Conservation (phyloP, 2,797 vertebrate species). For the Diceros bicornis region DNA sequence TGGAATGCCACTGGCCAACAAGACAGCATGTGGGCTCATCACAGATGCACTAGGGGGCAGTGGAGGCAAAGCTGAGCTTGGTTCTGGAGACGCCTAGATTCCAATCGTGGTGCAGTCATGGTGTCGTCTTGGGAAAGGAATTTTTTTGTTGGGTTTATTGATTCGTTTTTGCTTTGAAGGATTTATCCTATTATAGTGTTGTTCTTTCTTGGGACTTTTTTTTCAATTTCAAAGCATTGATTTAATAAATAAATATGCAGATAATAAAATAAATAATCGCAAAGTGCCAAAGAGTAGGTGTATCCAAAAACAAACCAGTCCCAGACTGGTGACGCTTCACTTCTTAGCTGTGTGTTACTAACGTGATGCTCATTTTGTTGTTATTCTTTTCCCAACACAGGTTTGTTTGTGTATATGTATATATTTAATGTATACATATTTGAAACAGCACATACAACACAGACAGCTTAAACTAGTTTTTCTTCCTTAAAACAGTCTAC, state of each 20-base stretch:
- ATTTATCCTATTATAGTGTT: not conserved
- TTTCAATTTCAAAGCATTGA: not conserved
- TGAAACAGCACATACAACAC: too few relatives aligned
- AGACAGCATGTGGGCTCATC: rapidly evolving
- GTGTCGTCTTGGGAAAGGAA: not conserved
- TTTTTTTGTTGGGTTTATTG: not conserved
- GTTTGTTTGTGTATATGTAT: rapidly evolving
- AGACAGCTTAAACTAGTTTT: too few relatives aligned
- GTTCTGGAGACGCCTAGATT: not conserved
- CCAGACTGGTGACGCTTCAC: rapidly evolving
- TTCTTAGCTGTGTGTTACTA: not conserved
- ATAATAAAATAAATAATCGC: not conserved
- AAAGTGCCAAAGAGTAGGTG: rapidly evolving
- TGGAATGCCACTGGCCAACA: not conserved
- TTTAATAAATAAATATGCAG: not conserved
- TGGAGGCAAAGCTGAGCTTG: not conserved
- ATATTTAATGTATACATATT: too few relatives aligned
- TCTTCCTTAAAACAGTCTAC: too few relatives aligned
- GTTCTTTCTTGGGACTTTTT: not conserved
- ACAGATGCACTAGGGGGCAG: rapidly evolving
- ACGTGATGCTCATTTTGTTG: rapidly evolving
- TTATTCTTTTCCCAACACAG: too few relatives aligned
- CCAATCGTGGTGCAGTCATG: not conserved
- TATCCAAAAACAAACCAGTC: not conserved
- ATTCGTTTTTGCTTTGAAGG: not conserved